These are phyloP conservation scores for Hetaerina americana DNA, from an alignment of 1,140 invertebrate genomes.

Conservation along the genomic window DNA sequence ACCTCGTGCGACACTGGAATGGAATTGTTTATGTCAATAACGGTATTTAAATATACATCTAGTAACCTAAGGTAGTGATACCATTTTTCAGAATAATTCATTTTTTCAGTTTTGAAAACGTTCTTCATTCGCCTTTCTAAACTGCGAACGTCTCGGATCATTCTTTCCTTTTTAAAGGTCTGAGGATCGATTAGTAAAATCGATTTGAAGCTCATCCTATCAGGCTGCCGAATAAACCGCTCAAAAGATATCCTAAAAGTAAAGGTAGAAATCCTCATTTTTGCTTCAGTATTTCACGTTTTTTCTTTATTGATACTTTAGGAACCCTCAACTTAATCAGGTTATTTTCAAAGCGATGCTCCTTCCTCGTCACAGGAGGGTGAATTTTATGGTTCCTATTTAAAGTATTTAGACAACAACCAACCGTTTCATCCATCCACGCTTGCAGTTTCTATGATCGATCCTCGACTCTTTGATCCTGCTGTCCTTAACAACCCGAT, in stretches of 20 bases:
- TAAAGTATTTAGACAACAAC: too few relatives aligned
- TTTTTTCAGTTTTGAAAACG: neutral
- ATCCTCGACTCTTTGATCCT: too few relatives aligned
- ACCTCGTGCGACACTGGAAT: neutral
- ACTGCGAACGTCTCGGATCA: neutral
- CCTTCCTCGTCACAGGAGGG: too few relatives aligned
- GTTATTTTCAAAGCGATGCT: too few relatives aligned
- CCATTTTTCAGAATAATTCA: neutral
- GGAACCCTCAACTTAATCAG: too few relatives aligned
- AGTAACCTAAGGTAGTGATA: neutral
- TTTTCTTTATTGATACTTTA: too few relatives aligned
- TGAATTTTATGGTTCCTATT: too few relatives aligned
- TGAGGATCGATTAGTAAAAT: neutral
- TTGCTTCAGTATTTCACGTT: neutral
- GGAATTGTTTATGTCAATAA: neutral
- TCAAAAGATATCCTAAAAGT: neutral
- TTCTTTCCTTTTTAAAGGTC: neutral
- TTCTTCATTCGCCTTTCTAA: neutral
- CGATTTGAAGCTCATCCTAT: neutral
- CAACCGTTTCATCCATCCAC: too few relatives aligned
- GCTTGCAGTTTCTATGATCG: too few relatives aligned
- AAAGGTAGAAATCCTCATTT: neutral
- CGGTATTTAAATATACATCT: neutral
- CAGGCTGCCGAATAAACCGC: neutral
- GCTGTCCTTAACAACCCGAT: too few relatives aligned